These are phyloP conservation scores for Erythrocercus mccallii DNA, from an alignment of 2,113 vertebrate species.

Conservation along the genomic window DNA sequence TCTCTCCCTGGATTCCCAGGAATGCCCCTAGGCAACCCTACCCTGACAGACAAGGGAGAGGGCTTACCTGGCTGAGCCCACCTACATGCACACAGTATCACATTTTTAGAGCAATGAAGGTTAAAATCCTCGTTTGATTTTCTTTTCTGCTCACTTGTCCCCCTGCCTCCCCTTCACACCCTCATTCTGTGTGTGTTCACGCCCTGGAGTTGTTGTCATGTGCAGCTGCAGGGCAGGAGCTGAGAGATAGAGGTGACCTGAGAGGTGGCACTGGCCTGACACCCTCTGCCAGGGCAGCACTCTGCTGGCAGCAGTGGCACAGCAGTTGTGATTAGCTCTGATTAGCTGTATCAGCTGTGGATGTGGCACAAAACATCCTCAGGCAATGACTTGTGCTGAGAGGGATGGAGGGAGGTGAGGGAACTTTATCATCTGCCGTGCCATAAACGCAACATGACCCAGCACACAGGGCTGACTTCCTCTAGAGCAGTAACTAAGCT, in stretches of 20 bases:
- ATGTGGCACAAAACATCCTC: neutral
- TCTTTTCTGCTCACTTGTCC: neutral
- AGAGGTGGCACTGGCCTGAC: neutral
- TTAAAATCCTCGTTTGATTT: neutral
- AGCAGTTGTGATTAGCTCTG: neutral
- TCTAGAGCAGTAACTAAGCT: neutral
- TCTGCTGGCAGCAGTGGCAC: neutral
- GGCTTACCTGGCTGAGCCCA: neutral
- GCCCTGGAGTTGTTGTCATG: fast-evolving
- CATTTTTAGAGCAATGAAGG: neutral
- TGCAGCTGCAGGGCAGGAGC: neutral
- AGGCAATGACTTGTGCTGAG: neutral
- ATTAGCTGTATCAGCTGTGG: neutral
- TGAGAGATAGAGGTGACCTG: neutral
- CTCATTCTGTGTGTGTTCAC: fast-evolving
- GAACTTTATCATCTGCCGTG: neutral
- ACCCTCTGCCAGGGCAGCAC: neutral
- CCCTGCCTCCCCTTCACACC: neutral
- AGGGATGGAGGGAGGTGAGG: neutral
- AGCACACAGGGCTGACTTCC: neutral
- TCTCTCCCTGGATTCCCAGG: neutral
- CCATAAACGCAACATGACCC: neutral
- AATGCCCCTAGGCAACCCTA: neutral
- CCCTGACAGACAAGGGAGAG: neutral
- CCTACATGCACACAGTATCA: neutral